Base-by-base conservation (phyloP, 2,888 invertebrate genomes). In the Meloe dianella region DNA sequence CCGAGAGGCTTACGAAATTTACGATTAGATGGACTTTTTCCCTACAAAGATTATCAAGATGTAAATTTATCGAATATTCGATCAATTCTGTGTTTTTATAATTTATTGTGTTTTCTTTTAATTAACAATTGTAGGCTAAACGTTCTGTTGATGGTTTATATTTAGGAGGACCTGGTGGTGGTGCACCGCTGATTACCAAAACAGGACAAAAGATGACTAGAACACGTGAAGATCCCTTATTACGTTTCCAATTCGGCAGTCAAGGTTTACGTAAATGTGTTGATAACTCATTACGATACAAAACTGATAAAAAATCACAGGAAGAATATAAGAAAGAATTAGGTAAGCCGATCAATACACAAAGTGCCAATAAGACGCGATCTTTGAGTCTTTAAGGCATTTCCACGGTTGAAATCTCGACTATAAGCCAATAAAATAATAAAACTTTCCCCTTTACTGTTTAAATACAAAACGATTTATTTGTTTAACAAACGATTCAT, bases 271-370 rank as follows among this genome's bases (percentile, higher is more conserved):
- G 90, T 69, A 86, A 87, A 77, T 87, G 87, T 69, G 88, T 92
- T 14, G 91, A 92, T 76, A 91, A 91, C 80, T 89, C 89, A 75
- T 85, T 92, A 69, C 85, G 91, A 32, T 92, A 92, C 80, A 87
- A 88, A 72, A 87, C 87, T 61, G 85, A 88, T 24, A 85, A 86
- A 64, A 84, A 81, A 22, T 85, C 88, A 68, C 87, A 89, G 75
- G 83, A 84, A 66, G 81, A 82, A 61, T 90, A 90, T 77, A 88
- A 88, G 77, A 83, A 86, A 72, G 86, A 88, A 74, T 83, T 92
- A 80, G 91, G 92, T 87, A 84, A 69, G 68, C 63, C n/a, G 24
- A 27, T 27, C 27, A 27, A 27, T 27, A 27, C 27, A 27, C 4
- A 27, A 27, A 27, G 4, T 4, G 4, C 27, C 27, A 4, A 3